Percentiles rank a stretch among this genome's conserved stretches.
Evolutionary conservation across 2,797 vertebrate species (phyloP).

Genomic region (Nasua narica): DNA sequence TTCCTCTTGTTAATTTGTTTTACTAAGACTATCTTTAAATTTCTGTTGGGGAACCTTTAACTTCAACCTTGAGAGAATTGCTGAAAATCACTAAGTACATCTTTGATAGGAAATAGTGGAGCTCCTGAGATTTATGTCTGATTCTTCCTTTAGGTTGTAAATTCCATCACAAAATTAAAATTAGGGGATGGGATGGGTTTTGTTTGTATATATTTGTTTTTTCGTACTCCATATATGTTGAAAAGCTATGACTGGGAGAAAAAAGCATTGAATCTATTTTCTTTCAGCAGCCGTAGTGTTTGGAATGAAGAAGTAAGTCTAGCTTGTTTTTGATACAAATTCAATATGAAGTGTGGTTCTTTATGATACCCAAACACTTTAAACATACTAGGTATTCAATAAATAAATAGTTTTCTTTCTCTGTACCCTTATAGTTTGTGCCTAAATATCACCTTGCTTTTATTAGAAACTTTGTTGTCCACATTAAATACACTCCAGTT

Average conservation of each 20-base stretch:
- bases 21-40: not conserved
- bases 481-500: not conserved
- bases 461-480: not conserved
- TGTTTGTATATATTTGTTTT: not conserved
- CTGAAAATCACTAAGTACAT: not conserved
- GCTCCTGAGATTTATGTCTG: not conserved
- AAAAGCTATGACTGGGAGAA: not conserved
- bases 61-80: not conserved
- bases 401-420: not conserved
- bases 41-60: not conserved
- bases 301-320: not conserved
- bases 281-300: not conserved
- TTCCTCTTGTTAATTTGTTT: not conserved
- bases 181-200: not conserved
- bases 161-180: not conserved
- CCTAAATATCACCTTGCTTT: not conserved
- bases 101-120: not conserved
- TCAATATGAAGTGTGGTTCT: not conserved
- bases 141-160: not conserved
- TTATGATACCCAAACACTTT: not conserved
- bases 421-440: not conserved
- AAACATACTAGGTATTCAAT: not conserved
- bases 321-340: not conserved
- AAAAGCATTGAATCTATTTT: not conserved
- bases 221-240: not conserved